A percentile compares a stretch with the other conserved stretches of the same genome.
These are phyloP conservation scores for Contarinia nasturtii DNA, from an alignment of 1,140 invertebrate species.

Conservation along the genomic window DNA sequence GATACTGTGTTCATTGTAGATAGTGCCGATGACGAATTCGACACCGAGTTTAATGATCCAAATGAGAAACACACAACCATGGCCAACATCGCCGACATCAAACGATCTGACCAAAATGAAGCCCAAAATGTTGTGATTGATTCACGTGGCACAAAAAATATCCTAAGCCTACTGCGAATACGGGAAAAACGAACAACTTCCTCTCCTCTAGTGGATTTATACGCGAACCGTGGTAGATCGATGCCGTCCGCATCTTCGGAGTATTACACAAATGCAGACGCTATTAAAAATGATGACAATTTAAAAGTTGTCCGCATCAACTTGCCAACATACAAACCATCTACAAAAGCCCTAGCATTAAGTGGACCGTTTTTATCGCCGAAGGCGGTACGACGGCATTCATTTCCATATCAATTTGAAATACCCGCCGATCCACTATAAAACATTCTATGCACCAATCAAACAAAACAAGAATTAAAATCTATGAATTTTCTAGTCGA, in stretches of 20 bases:
- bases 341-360: conserved; percentile 1
- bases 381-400: background rate
- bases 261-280: background rate
- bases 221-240: background rate
- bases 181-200: background rate
- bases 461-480: background rate
- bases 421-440: background rate
- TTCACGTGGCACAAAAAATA: background rate
- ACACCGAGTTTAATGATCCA: background rate
- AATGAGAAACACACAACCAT: background rate
- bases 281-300: conserved; percentile 7
- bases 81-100: background rate
- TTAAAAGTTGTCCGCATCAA: conserved; percentile 19
- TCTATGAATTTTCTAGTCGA: too few relatives aligned
- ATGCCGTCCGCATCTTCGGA: too few relatives aligned
- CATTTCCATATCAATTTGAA: background rate
- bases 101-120: background rate
- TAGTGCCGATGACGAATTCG: background rate
- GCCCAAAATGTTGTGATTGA: background rate
- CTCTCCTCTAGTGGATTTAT: too few relatives aligned
- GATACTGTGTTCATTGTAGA: background rate
- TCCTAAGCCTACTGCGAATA: background rate
- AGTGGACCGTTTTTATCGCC: background rate
- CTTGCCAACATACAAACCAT: conserved; percentile 18
- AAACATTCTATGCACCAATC: background rate